Evolutionary conservation across 2,797 vertebrate genomes (phyloP).

Genomic region (Bradypodion ventrale): DNA sequence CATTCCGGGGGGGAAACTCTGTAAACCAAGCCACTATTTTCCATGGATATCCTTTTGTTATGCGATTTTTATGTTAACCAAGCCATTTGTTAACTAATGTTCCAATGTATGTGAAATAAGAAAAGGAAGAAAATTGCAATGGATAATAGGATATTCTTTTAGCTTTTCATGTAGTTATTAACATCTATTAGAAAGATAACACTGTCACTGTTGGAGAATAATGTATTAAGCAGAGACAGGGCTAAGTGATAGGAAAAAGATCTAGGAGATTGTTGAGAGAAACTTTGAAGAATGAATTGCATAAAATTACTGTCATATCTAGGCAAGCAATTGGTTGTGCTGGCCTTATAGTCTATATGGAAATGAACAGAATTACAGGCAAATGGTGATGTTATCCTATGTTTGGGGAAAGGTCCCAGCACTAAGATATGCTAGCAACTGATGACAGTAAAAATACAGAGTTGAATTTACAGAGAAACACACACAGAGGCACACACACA

Average conservation of each 20-base stretch:
- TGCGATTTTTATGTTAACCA: too few species aligned
- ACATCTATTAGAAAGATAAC: slow-evolving; percentile 27
- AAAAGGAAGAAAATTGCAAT: not conserved
- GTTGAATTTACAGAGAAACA: slow-evolving; percentile 41
- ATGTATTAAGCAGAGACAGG: not conserved
- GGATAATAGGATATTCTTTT: slow-evolving; percentile 33
- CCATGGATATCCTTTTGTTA: too few species aligned
- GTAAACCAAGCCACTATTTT: too few species aligned
- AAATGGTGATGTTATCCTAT: slow-evolving; percentile 16
- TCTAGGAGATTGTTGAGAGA: not conserved
- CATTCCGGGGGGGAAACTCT: too few species aligned
- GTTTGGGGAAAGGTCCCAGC: not conserved
- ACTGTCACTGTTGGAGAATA: slow-evolving; percentile 20
- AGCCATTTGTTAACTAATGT: too few species aligned
- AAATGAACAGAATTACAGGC: slow-evolving; percentile 11
- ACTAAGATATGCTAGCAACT: not conserved
- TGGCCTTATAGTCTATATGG: not conserved
- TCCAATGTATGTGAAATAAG: too few species aligned
- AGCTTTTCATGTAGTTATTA: slow-evolving; percentile 11
- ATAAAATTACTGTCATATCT: slow-evolving; percentile 4
- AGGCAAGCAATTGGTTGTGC: slow-evolving; percentile 26
- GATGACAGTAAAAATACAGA: slow-evolving; percentile 11
- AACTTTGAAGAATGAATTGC: slow-evolving; percentile 29
- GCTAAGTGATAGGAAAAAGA: not conserved
- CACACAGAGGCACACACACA: not conserved